These are phyloP conservation scores for Cetonia aurata DNA, from an alignment of 2,888 invertebrate genomes.

Conservation along the genomic window DNA sequence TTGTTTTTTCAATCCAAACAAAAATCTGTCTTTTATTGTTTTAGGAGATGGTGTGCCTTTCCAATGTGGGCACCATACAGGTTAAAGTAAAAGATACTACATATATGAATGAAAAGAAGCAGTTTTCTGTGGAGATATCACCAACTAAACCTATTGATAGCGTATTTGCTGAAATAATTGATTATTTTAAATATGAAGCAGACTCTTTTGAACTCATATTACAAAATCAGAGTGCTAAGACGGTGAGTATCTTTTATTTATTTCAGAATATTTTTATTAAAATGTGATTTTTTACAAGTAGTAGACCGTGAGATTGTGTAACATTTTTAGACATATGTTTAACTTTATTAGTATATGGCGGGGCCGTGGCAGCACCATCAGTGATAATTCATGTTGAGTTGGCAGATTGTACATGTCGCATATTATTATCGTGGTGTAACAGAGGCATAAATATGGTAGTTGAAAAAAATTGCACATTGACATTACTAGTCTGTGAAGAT, in stretches of 20 bases:
- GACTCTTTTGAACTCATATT: constrained; percentile 65
- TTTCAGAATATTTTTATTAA: not conserved
- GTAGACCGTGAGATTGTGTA: too few species aligned
- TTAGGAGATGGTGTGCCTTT: constrained; percentile 68
- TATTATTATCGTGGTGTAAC: too few species aligned
- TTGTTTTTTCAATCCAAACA: not conserved
- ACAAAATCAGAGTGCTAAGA: constrained; percentile 55
- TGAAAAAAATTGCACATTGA: too few species aligned
- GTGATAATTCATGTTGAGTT: too few species aligned
- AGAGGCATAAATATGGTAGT: too few species aligned
- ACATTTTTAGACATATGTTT: too few species aligned
- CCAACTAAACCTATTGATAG: constrained; percentile 65
- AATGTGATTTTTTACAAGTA: too few species aligned
- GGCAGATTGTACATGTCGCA: too few species aligned
- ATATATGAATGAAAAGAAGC: constrained; percentile 52
- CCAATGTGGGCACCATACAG: constrained; percentile 62
- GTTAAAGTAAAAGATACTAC: constrained; percentile 59
- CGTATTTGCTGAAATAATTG: constrained; percentile 67
- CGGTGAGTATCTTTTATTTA: constrained; percentile 52
- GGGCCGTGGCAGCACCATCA: too few species aligned
- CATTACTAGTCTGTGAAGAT: too few species aligned
- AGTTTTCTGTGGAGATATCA: constrained; percentile 59
- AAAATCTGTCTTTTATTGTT: constrained; percentile 18
- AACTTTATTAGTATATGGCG: too few species aligned
- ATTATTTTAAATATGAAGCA: constrained; percentile 66